These are phyloP conservation scores for Mormyrus proboscirostris DNA, from an alignment of 2,797 vertebrate genomes.

Conservation along the genomic window DNA sequence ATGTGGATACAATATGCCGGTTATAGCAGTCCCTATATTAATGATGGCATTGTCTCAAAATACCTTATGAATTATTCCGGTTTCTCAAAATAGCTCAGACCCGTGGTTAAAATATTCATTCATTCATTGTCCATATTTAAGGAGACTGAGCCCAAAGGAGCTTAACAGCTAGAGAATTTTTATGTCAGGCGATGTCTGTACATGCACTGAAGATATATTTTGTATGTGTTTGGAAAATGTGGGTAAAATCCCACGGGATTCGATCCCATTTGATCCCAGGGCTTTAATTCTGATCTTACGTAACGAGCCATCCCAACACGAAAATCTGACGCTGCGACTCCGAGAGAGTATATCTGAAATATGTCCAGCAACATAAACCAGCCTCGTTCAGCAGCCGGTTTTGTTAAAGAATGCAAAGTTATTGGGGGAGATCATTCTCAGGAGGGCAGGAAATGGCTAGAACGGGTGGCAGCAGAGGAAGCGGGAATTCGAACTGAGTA, in stretches of 20 bases:
- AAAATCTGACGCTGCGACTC: background rate
- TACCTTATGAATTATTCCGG: background rate
- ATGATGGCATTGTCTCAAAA: constrained; percentile 12
- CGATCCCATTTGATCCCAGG: background rate
- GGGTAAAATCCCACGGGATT: background rate
- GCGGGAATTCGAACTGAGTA: constrained; percentile 35
- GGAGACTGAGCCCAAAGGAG: background rate
- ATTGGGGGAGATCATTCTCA: background rate
- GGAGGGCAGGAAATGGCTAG: background rate
- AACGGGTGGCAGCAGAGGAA: constrained; percentile 27
- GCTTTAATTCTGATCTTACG: background rate
- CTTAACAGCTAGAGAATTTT: background rate
- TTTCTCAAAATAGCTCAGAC: background rate
- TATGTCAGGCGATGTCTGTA: background rate
- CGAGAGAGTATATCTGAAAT: background rate
- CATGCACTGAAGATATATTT: background rate
- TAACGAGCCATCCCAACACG: background rate
- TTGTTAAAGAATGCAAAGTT: background rate
- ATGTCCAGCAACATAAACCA: background rate
- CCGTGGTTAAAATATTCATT: constrained; percentile 2
- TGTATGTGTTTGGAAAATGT: background rate
- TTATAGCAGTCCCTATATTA: background rate
- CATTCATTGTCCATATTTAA: background rate
- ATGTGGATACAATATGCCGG: background rate
- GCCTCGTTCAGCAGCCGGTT: background rate